Base-by-base conservation (phyloP, 2,888 invertebrate species). In the Platycheirus rosarum region DNA sequence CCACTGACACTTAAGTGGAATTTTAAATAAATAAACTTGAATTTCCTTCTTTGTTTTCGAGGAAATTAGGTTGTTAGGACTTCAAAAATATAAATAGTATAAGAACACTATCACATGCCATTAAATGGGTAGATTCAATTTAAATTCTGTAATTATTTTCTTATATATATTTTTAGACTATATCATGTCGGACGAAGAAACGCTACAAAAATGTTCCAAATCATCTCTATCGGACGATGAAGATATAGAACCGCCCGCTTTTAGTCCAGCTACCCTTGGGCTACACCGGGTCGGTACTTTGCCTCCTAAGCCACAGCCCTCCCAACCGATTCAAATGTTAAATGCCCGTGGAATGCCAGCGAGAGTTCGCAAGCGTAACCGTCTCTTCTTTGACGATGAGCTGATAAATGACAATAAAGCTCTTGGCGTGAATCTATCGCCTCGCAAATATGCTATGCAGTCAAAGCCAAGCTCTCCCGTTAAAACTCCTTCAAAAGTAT, bases 331-430 rank as follows among this genome's bases (percentile, higher is more conserved):
- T n/a, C 95, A 95, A 89, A 94, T 95, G 85, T 91, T 97, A 1
- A 97, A 97, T 89, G 94, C 96, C 1, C 92, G 97, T 87, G 97
- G 97, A 49, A 97, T 96, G 96, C 97, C 97, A 65, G 96, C 96
- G 4, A 93, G 97, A 74, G 97, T 97, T 85, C 93, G 97, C 29
- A 97, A 97, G 90, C 95, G 96, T 88, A 97, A 97, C 89, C 93
- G 94, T 87, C 92, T 97, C 68, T 97, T 97, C 89, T 97, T 94
- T 90, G 97, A 97, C 89, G 97, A 97, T 89, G 95, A 97, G 88
- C 93, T 96, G 87, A 94, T 96, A 16, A 96, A 96, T 88, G 95
- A 94, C 84, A 93, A 95, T 46, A 95, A 95, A 87, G 94, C 95
- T 53, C 93, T 95, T 14, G 94, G 95, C 11, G 87, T 88, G 69